Conservation (phyloP, 2,113 vertebrate species). For the Hydrochoerus hydrochaeris region DNA sequence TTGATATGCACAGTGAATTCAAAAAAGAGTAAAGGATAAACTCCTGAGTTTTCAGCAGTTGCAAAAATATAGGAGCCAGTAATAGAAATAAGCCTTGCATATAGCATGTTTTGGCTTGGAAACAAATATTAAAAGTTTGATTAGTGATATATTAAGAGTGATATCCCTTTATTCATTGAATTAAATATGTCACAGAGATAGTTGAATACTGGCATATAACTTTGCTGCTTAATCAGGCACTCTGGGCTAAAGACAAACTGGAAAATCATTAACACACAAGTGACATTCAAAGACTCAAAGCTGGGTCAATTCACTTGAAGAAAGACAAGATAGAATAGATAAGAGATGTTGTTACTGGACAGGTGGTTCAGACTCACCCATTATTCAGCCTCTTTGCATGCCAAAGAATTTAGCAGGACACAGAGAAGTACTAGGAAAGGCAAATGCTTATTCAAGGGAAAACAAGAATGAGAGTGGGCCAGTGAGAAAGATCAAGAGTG, state of each 20-base stretch:
- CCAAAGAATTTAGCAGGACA: background rate
- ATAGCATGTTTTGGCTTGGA: background rate
- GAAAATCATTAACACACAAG: conserved; percentile 8
- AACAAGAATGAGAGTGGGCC: background rate
- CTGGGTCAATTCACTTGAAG: background rate
- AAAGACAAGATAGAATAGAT: background rate
- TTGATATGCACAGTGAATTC: background rate
- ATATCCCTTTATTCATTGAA: conserved; percentile 15
- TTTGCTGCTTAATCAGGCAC: background rate
- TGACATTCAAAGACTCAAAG: background rate
- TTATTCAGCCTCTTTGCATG: background rate
- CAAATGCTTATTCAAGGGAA: background rate
- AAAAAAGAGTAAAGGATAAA: background rate
- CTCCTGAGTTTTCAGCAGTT: background rate
- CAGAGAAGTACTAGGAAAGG: background rate
- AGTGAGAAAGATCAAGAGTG: background rate
- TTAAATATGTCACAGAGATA: background rate
- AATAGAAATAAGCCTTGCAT: background rate
- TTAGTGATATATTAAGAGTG: conserved; percentile 11
- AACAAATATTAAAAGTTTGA: background rate
- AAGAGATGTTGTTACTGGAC: background rate
- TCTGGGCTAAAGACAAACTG: background rate
- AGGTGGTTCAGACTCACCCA: background rate
- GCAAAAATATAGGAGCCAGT: conserved; percentile 29
- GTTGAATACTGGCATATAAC: background rate